Evolutionary conservation across 2,113 vertebrate species (phyloP).

Genomic region (Polypterus bichir): DNA sequence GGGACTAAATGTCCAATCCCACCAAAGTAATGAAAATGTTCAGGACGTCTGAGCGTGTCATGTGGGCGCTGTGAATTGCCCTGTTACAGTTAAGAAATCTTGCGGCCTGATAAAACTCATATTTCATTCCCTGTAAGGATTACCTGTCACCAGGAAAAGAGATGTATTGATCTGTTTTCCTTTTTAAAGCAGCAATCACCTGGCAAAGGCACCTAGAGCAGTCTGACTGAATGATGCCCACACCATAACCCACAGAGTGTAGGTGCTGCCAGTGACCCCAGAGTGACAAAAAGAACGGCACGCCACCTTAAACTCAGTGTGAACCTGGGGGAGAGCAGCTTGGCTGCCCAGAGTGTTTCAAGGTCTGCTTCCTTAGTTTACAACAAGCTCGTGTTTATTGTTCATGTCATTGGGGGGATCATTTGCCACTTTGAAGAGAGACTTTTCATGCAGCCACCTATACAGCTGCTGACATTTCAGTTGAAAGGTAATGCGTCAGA

Average conservation of each 20-base stretch:
- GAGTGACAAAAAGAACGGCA: conserved; percentile 28
- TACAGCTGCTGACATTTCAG: too few species aligned
- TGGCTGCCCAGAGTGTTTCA: conserved; percentile 9
- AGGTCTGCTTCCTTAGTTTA: conserved; percentile 18
- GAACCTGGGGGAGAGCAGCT: conserved; percentile 31
- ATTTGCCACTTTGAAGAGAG: too few species aligned
- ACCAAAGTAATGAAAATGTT: conserved; percentile 1
- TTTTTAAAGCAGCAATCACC: conserved; percentile 65
- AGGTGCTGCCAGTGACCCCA: conserved; percentile 36
- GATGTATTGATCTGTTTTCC: conserved; percentile 72
- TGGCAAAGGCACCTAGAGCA: conserved; percentile 61
- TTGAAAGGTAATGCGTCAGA: too few species aligned
- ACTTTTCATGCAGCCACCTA: too few species aligned
- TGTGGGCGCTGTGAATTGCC: conserved; percentile 48
- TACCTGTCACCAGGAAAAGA: conserved; percentile 65
- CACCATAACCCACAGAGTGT: conserved; percentile 26
- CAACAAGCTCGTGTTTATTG: conserved; percentile 26
- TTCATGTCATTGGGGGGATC: conserved; percentile 8
- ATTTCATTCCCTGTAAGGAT: conserved; percentile 68
- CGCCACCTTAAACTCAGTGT: conserved; percentile 49
- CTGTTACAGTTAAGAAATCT: conserved; percentile 64
- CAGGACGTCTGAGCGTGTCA: conserved; percentile 31
- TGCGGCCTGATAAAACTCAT: conserved; percentile 50
- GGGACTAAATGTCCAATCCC: conserved; percentile 34
- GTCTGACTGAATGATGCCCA: conserved; percentile 56